Evolutionary conservation across 2,113 vertebrate genomes (phyloP), one percentile per base, ranked within the genome.

Genomic region (Anhinga anhinga): DNA sequence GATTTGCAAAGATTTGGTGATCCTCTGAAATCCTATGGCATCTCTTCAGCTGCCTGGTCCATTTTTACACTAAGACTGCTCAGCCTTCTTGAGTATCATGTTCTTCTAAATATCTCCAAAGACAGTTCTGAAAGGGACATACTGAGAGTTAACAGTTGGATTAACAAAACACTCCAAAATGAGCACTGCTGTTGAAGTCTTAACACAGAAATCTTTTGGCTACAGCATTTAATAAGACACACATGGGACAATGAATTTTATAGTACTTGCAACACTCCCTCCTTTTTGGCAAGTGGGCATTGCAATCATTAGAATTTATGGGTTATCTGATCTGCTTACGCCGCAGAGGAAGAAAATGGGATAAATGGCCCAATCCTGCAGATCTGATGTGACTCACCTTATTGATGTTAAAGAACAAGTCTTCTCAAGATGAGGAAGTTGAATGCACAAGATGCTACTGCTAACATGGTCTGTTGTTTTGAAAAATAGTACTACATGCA

Each of bases 121-220:
- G 63, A 30, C 36, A 81, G 27, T n/a, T 85, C 87, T 94, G 82
- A 82, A 69, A 87, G 34, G 34, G 25, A 73, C 20, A 62, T 15
- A 40, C 44, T 49, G 65, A 74, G 77, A 36, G 47, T 95, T 95
- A 94, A 74, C 38, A 61, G n/a, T 7, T 82, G 58, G 74, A 85
- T 82, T 61, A 95, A 93, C 25, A 90, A 82, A 93, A 79, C 65
- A 62, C 77, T 82, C 70, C 56, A 84, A 79, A 94, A 86, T 18
- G 61, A 94, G 66, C 56, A 47, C 20, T 71, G 77, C 56, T 66
- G 63, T 66, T 85, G 56, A 89, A 96, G 73, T 72, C 70, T 93
- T 88, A 76, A 77, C 62, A 70, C 3, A 11, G 74, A 94, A 90
- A 71, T 70, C 66, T 90, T 91, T 59, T 72, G 73, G 70, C 87